phyloP scores from a whole-genome alignment of 2,888 invertebrate genomes.

The Cheilosia soror region DNA sequence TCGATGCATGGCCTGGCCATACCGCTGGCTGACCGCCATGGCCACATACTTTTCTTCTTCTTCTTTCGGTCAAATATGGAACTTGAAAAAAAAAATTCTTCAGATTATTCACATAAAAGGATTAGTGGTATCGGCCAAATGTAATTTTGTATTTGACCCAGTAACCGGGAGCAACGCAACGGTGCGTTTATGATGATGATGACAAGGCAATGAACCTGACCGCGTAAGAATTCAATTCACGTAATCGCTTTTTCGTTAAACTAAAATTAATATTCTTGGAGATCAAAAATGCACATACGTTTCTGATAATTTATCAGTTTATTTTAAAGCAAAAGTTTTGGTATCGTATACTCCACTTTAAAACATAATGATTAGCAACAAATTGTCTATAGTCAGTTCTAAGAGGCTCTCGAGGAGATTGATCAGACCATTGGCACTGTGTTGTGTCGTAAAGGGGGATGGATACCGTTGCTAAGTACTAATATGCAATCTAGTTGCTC shows the following conservation, averaged over 20 bases:
- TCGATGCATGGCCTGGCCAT: slow-evolving; percentile 23
- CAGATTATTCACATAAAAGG: slow-evolving; percentile 57
- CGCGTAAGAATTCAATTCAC: slow-evolving; percentile 8
- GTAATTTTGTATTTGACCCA: slow-evolving; percentile 53
- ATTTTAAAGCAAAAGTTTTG: neutral
- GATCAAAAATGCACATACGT: slow-evolving; percentile 5
- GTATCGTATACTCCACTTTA: too few species aligned
- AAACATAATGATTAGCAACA: too few species aligned
- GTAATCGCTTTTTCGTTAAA: slow-evolving; percentile 23
- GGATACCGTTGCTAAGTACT: too few species aligned
- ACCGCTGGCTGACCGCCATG: slow-evolving; percentile 37
- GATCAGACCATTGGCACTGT: too few species aligned
- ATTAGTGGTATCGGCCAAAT: slow-evolving; percentile 37
- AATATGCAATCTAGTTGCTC: too few species aligned
- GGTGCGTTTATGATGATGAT: neutral
- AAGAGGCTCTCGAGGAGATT: too few species aligned
- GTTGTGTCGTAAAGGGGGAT: too few species aligned
- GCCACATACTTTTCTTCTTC: slow-evolving; percentile 75
- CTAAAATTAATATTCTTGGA: slow-evolving; percentile 22
- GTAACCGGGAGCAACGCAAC: slow-evolving; percentile 30
- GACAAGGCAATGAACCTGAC: slow-evolving; percentile 5
- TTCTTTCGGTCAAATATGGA: slow-evolving; percentile 38
- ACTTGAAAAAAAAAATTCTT: slow-evolving; percentile 20
- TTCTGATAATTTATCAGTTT: neutral
- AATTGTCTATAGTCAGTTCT: too few species aligned